A percentile compares a stretch with the other conserved stretches of the same genome.
Conservation (phyloP, 2,113 vertebrate genomes). For the Scytalopus superciliaris region DNA sequence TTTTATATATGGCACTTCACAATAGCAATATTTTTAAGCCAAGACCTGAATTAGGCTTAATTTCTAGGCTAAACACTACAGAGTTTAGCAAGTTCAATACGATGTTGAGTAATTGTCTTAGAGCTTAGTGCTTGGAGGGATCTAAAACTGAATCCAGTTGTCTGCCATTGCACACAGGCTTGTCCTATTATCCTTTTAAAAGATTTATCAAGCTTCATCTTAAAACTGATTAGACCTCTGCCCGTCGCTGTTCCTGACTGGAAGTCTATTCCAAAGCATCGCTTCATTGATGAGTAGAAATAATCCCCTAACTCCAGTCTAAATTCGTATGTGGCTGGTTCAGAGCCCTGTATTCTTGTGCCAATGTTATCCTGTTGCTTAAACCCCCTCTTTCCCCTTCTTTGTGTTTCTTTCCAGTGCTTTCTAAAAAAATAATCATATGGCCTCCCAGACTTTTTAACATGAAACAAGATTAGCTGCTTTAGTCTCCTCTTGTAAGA, state of each 20-base stretch:
- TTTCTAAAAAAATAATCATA: neutral
- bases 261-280: neutral
- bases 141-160: neutral
- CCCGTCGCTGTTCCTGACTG: neutral
- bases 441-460: neutral
- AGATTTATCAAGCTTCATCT: neutral
- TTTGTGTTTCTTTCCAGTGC: neutral
- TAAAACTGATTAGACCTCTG: neutral
- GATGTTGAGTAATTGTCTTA: neutral
- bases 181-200: neutral
- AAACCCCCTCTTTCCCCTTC: neutral
- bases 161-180: neutral
- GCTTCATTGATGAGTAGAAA: neutral
- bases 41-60: neutral
- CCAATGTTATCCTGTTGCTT: neutral
- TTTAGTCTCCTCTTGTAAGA: neutral
- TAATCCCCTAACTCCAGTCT: neutral
- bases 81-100: neutral
- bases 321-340: neutral
- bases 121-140: neutral
- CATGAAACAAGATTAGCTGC: neutral
- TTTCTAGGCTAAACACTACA: neutral
- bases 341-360: neutral
- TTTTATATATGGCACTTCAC: neutral
- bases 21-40: neutral